Evolutionary conservation across 2,113 vertebrate genomes (phyloP).

Genomic region (Osmerus eperlanus): DNA sequence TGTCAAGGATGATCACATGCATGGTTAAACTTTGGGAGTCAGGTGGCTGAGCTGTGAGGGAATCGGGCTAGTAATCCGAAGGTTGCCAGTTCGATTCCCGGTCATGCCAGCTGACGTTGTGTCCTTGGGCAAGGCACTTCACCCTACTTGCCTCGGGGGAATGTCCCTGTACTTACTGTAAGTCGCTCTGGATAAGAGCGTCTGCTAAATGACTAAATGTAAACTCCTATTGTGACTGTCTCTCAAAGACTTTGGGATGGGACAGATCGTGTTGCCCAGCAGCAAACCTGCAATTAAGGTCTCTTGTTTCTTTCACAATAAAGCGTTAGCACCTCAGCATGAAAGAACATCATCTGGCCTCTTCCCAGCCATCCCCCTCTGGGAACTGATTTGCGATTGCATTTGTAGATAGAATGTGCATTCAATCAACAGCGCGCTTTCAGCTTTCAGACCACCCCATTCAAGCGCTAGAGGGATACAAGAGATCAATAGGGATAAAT

Average conservation of each 20-base stretch:
- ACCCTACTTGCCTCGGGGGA: too few species aligned
- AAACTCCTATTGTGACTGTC: background rate
- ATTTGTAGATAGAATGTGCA: constrained; percentile 61
- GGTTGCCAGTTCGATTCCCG: too few species aligned
- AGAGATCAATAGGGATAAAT: constrained; percentile 70
- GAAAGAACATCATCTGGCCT: constrained; percentile 55
- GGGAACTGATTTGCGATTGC: constrained; percentile 60
- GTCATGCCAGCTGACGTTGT: too few species aligned
- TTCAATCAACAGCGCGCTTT: constrained; percentile 61
- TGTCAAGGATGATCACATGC: background rate
- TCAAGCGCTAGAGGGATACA: constrained; percentile 62
- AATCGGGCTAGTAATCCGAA: too few species aligned
- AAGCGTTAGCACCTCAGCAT: constrained; percentile 61
- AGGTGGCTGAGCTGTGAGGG: too few species aligned
- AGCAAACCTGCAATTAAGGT: constrained; percentile 46
- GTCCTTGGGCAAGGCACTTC: too few species aligned
- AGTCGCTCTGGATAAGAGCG: too few species aligned
- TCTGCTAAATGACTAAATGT: too few species aligned
- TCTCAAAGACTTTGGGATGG: background rate
- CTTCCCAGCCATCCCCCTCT: constrained; percentile 47
- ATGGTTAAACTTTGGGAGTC: background rate
- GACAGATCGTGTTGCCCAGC: constrained; percentile 23
- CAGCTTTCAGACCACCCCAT: constrained; percentile 45
- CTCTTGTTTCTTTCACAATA: constrained; percentile 43
- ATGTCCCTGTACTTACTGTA: too few species aligned